Evolutionary conservation across 2,888 invertebrate species (phyloP).

Genomic region (Hydrotaea diabolus): DNA sequence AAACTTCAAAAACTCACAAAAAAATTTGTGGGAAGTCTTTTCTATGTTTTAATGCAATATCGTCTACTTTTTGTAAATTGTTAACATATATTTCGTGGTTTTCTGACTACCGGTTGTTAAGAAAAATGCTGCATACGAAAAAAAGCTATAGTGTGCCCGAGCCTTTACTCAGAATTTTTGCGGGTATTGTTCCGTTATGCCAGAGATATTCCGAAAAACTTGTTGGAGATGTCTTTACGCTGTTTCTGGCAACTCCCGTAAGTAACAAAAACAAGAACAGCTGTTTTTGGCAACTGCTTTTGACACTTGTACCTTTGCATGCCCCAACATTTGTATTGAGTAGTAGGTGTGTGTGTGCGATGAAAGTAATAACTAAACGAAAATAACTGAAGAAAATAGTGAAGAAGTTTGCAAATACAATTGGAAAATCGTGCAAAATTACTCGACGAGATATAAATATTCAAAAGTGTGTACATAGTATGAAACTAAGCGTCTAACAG

Average conservation of each 20-base stretch:
- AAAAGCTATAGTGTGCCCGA: too few relatives aligned
- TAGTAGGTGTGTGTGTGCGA: background rate
- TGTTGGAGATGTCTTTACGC: background rate
- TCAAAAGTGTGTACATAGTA: background rate
- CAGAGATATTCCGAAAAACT: slow-evolving; percentile 1
- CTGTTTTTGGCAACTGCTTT: slow-evolving; percentile 41
- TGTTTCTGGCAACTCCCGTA: slow-evolving; percentile 40
- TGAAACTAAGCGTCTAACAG: slow-evolving; percentile 4
- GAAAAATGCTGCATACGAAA: too few relatives aligned
- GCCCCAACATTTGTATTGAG: background rate
- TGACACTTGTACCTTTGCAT: slow-evolving; percentile 18
- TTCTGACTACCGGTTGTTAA: too few relatives aligned
- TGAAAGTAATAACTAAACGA: background rate
- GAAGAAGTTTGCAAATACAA: slow-evolving; percentile 16
- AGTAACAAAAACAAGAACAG: slow-evolving; percentile 35
- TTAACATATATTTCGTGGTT: too few relatives aligned
- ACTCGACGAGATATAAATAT: too few relatives aligned
- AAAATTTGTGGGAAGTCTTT: too few relatives aligned
- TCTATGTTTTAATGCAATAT: too few relatives aligned
- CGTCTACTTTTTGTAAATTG: too few relatives aligned
- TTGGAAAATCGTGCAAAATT: slow-evolving; percentile 5
- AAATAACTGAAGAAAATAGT: background rate
- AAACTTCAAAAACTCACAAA: too few relatives aligned
- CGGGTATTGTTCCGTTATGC: too few relatives aligned
- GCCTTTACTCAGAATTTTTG: too few relatives aligned